These are phyloP conservation scores for Spodoptera exigua DNA, from an alignment of 2,888 invertebrate genomes.

Conservation along the genomic window DNA sequence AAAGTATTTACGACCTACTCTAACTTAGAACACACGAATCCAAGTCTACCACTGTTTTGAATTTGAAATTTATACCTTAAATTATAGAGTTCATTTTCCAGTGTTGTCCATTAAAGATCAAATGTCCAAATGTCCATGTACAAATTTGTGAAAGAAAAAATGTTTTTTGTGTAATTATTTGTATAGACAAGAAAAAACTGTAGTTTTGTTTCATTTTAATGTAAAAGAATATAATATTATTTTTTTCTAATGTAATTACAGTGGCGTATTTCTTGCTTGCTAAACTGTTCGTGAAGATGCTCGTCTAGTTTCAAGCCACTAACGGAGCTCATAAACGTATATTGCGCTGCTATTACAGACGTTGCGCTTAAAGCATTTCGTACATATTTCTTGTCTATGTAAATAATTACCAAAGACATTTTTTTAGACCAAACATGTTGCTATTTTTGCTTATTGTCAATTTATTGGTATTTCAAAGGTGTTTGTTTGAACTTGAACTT, in stretches of 20 bases:
- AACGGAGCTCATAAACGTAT: background rate
- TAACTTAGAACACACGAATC: constrained; percentile 30
- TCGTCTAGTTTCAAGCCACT: too few species aligned
- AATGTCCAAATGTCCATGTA: constrained; percentile 46
- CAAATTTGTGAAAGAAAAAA: constrained; percentile 35
- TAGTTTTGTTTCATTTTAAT: background rate
- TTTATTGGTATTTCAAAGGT: constrained; percentile 29
- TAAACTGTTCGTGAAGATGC: too few species aligned
- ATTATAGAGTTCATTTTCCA: constrained; percentile 43
- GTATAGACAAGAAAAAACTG: constrained; percentile 2
- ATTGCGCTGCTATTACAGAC: too few species aligned
- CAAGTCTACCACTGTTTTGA: constrained; percentile 48
- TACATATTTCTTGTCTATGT: constrained; percentile 6
- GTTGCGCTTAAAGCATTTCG: too few species aligned
- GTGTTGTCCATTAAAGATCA: constrained; percentile 29
- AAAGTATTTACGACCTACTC: constrained; percentile 2
- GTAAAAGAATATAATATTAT: background rate
- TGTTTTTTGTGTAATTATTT: constrained; percentile 13
- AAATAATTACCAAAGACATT: constrained; percentile 18
- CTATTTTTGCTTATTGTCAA: constrained; percentile 45
- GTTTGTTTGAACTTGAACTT: constrained; percentile 12
- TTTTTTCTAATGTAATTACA: too few species aligned
- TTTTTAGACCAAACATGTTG: constrained; percentile 50
- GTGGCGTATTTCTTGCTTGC: too few species aligned
- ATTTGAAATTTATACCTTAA: constrained; percentile 43